Percentiles rank a stretch among this genome's conserved stretches.
phyloP scores from a whole-genome alignment of 2,113 vertebrate genomes.

The Noctilio leporinus region DNA sequence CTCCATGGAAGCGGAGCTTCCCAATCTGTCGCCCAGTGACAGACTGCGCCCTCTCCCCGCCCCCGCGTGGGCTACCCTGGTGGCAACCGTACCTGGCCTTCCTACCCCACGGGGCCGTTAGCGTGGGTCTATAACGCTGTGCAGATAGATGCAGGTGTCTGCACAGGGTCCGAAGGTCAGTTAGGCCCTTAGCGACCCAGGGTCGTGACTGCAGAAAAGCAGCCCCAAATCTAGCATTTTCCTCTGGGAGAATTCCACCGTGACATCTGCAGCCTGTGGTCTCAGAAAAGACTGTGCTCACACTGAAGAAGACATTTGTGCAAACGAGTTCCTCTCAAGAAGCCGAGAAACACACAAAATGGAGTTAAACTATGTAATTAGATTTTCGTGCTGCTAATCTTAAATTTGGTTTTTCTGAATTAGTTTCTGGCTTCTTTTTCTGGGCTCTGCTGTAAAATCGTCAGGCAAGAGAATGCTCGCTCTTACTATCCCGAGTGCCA shows the following conservation, averaged over 20 bases:
- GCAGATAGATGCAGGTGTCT: neutral
- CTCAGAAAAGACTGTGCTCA: conserved; percentile 4
- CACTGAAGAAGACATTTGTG: neutral
- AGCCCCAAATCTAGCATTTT: neutral
- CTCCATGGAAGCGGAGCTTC: neutral
- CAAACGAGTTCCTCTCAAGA: neutral
- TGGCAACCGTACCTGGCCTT: neutral
- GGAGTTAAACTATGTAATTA: neutral
- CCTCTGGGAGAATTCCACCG: conserved; percentile 17
- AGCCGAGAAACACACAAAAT: neutral
- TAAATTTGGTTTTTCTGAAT: neutral
- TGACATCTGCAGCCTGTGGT: neutral
- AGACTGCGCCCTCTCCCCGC: neutral
- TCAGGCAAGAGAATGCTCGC: neutral
- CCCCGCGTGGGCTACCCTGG: fast-evolving
- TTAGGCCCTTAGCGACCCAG: neutral
- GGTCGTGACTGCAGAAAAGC: neutral
- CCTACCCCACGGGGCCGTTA: fast-evolving
- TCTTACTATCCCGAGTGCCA: neutral
- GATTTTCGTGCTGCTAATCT: neutral
- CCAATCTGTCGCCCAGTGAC: neutral
- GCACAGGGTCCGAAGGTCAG: neutral
- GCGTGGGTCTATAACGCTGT: neutral
- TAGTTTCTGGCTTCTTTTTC: neutral
- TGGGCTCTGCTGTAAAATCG: neutral